phyloP scores from a whole-genome alignment of 1,140 invertebrate genomes.

The Anastrepha ludens region DNA sequence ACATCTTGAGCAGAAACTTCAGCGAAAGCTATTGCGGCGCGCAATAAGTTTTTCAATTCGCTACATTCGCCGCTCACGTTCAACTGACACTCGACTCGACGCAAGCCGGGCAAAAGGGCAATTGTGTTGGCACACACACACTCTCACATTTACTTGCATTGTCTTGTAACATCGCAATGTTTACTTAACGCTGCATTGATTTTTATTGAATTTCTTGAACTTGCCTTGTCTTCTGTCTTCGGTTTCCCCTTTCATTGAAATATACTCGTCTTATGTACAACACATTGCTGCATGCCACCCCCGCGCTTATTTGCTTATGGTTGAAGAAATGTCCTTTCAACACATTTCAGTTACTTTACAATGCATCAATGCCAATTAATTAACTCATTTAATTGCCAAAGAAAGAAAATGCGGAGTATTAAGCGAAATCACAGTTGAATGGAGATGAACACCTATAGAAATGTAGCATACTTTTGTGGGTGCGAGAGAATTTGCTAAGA shows the following conservation, averaged over 20 bases:
- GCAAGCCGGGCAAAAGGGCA: neutral
- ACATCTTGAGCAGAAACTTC: neutral
- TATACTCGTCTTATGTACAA: neutral
- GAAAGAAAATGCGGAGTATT: neutral
- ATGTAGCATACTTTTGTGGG: neutral
- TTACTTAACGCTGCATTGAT: slow-evolving; percentile 3
- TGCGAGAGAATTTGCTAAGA: neutral
- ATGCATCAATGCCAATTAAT: slow-evolving; percentile 48
- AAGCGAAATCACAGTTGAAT: neutral
- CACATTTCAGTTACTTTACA: neutral
- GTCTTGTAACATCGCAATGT: neutral
- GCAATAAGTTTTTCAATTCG: neutral
- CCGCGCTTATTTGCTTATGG: neutral
- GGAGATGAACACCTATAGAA: neutral
- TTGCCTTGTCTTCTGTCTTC: neutral
- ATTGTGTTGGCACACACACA: neutral
- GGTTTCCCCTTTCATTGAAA: neutral
- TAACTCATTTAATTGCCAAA: slow-evolving; percentile 33
- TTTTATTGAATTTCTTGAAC: slow-evolving; percentile 26
- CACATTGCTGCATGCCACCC: neutral
- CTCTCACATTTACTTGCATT: neutral
- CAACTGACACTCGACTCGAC: slow-evolving; percentile 21
- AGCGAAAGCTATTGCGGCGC: neutral
- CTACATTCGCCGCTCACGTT: slow-evolving; percentile 27
- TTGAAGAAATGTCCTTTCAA: neutral